Conservation (phyloP, 23 tunicate genomes). For the Phallusia fumigata region DNA sequence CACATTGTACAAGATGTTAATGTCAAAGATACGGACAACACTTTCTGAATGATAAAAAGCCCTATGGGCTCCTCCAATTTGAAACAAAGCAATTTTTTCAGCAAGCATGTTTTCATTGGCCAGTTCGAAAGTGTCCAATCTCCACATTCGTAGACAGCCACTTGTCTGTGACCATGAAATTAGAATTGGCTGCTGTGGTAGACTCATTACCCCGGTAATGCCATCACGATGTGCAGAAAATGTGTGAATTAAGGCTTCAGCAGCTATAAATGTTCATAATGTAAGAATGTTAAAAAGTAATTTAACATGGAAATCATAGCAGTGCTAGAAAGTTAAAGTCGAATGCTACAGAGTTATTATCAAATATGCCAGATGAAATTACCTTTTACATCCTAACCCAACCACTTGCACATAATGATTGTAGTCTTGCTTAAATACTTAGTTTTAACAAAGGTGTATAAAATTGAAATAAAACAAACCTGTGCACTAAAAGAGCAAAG, state of each 20-base stretch:
- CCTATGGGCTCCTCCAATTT: slow-evolving; percentile 31
- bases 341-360: too few species aligned
- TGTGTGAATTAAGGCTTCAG: slow-evolving; percentile 35
- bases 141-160: slow-evolving; percentile 70
- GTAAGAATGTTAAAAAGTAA: too few species aligned
- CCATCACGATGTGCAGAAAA: slow-evolving; percentile 82
- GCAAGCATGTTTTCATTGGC: slow-evolving; percentile 47
- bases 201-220: slow-evolving; percentile 42
- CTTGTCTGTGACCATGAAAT: slow-evolving; percentile 69
- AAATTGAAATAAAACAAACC: too few species aligned
- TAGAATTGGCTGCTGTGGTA: slow-evolving; percentile 55
- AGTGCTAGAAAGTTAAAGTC: too few species aligned
- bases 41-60: slow-evolving; percentile 44
- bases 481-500: too few species aligned
- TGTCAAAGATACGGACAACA: slow-evolving; percentile 47
- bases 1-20: slow-evolving; percentile 46
- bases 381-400: too few species aligned
- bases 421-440: too few species aligned
- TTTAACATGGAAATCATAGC: too few species aligned
- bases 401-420: too few species aligned
- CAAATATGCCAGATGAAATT: too few species aligned
- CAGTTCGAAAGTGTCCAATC: slow-evolving; percentile 70
- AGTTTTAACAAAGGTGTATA: too few species aligned
- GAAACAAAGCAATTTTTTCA: slow-evolving; percentile 28
- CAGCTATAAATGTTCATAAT: slow-evolving; percentile 28